Evolutionary conservation across 2,113 vertebrate species (phyloP).

Genomic region (Microcebus tavaratra): DNA sequence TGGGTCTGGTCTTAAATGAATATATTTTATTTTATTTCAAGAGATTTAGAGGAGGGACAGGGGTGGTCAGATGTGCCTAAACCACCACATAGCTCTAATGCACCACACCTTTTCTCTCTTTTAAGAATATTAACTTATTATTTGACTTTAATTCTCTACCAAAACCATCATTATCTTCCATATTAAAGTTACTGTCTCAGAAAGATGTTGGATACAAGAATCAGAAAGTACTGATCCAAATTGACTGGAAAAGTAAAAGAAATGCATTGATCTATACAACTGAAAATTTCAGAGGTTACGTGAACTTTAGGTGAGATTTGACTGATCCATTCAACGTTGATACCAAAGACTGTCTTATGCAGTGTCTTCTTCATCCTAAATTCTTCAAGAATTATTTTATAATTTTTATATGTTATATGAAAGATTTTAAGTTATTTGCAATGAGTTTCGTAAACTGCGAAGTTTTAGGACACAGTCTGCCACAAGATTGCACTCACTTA

Average conservation of each 20-base stretch:
- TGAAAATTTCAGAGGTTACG: background rate
- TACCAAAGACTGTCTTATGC: background rate
- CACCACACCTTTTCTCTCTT: background rate
- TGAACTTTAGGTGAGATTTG: background rate
- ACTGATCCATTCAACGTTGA: background rate
- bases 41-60: background rate
- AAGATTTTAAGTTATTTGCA: constrained; percentile 28
- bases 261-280: background rate
- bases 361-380: background rate
- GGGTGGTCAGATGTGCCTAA: background rate
- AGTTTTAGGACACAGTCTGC: background rate
- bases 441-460: background rate
- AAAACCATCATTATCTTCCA: background rate
- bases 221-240: background rate
- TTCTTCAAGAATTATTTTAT: background rate
- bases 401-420: background rate
- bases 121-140: background rate
- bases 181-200: background rate
- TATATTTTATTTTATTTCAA: background rate
- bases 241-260: background rate
- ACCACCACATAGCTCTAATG: background rate
- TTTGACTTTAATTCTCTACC: background rate
- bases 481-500: background rate
- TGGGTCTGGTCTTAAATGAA: background rate
- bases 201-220: background rate